Evolutionary conservation across 2,113 vertebrate species (phyloP).

Genomic region (Fulmarus glacialis): DNA sequence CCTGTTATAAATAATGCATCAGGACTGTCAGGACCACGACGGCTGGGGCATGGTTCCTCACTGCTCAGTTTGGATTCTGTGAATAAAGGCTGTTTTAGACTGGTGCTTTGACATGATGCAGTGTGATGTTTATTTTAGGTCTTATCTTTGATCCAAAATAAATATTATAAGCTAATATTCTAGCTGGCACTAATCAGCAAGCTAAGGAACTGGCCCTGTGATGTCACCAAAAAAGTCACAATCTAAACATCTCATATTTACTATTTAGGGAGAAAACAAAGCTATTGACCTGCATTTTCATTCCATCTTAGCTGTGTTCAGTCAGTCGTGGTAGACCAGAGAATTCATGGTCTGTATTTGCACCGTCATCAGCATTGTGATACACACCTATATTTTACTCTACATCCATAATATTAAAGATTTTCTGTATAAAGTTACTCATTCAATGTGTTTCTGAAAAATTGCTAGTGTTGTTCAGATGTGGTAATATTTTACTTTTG

Average conservation of each 20-base stretch:
- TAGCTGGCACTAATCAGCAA: neutral
- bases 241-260: neutral
- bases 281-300: neutral
- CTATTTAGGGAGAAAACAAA: neutral
- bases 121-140: neutral
- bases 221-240: neutral
- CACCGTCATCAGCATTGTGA: neutral
- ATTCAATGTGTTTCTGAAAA: neutral
- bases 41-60: neutral
- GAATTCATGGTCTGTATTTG: neutral
- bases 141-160: neutral
- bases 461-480: neutral
- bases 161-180: neutral
- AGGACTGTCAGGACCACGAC: fast-evolving
- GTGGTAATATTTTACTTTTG: neutral
- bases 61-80: neutral
- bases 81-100: neutral
- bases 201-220: neutral
- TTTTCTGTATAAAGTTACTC: neutral
- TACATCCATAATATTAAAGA: neutral
- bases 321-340: neutral
- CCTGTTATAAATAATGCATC: neutral
- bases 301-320: neutral
- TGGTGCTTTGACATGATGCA: neutral
- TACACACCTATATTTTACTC: neutral